Evolutionary conservation across 2,797 vertebrate species (phyloP), one percentile per base, ranked within the genome.

Genomic region (Knipowitschia caucasica): DNA sequence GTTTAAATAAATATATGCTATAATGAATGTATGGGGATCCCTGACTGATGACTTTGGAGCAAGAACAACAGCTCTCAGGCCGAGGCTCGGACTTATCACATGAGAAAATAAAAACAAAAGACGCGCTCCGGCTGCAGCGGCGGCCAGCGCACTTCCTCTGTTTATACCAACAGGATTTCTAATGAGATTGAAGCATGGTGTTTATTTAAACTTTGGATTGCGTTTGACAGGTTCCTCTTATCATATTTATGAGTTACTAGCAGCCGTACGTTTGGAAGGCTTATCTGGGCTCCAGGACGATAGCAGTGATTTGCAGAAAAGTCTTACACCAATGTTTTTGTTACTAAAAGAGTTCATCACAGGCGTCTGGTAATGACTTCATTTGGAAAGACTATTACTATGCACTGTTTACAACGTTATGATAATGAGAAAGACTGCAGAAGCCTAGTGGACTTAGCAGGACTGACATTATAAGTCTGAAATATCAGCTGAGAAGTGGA

Each of bases 1-100:
- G 30, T 46, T 69, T 55, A 56, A 68, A 69, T 53, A 74, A 78
- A 78, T 51, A 69, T 39, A 11, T 21, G 3, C 7, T 2, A 58
- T 76, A 75, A 72, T 81, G 77, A 69, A 73, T 75, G 65, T 65
- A 62, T 56, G 43, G 67, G 71, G 67, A 72, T 36, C 46, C 15
- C n/a, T 79, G 76, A 86, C 56, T 61, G 60, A 85, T 79, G 67
- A 56, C 42, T 51, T 62, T 50, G 8, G 11, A 40, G 61, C 55
- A 61, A 59, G 65, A 71, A 62, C 59, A 82, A 66, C 74, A 78
- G 51, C 30, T 62, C 25, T n/a, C 33, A 29, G 71, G 70, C 65
- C 69, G 63, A 51, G 65, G 65, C 57, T 64, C 39, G 6, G 47
- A 53, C 69, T 76, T 73, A 75, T 73, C 71, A 17, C 50, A 44